Evolutionary conservation across 2,888 invertebrate species (phyloP).

Genomic region (Oxytorus armatus): DNA sequence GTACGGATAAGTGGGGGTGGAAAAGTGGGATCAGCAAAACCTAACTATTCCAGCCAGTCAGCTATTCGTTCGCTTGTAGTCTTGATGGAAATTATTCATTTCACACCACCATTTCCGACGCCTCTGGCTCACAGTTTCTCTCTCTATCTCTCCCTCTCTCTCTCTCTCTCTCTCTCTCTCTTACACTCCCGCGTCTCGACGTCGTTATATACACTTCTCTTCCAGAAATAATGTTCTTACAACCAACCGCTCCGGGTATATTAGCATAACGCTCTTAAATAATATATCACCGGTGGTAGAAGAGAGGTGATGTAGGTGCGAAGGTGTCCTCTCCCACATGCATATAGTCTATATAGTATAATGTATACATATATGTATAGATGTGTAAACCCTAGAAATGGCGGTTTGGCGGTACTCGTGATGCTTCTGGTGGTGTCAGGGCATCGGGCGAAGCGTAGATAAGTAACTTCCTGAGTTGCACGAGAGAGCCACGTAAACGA

Average conservation of each 20-base stretch:
- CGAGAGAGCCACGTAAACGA: constrained; percentile 53
- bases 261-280: constrained; percentile 80
- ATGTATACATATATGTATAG: background rate
- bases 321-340: constrained; percentile 56
- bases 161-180: constrained; percentile 40
- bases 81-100: constrained; percentile 72
- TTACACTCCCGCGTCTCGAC: constrained; percentile 38
- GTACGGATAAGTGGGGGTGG: background rate
- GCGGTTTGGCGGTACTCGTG: constrained; percentile 42
- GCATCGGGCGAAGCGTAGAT: constrained; percentile 75
- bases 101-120: constrained; percentile 70
- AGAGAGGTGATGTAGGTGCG: constrained; percentile 61
- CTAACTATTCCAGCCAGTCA: constrained; percentile 26
- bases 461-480: constrained; percentile 78
- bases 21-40: constrained; percentile 20
- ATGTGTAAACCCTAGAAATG: constrained; percentile 26
- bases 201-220: constrained; percentile 59
- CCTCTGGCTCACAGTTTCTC: constrained; percentile 64
- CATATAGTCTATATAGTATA: constrained; percentile 16
- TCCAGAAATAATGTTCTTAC: constrained; percentile 71
- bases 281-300: constrained; percentile 77
- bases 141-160: constrained; percentile 36
- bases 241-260: constrained; percentile 65
- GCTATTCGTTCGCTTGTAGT: constrained; percentile 39
- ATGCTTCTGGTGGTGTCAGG: constrained; percentile 63